Evolutionary conservation across 1,140 invertebrate species (phyloP), one percentile per base, ranked within the genome.

Genomic region (Ericerus pela): DNA sequence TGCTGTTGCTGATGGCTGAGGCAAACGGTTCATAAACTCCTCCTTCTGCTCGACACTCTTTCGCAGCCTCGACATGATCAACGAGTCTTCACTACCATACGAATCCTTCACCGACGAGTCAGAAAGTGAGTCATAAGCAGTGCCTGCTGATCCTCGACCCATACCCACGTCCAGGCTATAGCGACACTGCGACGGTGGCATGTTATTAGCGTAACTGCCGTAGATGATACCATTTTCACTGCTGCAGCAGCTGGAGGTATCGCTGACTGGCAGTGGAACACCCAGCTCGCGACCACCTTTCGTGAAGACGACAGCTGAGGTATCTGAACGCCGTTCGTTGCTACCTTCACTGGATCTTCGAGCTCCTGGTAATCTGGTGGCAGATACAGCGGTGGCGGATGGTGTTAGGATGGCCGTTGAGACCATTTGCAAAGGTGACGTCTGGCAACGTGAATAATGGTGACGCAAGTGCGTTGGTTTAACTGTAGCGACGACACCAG

Each of bases 31-130:
- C 28, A 91, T 70, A 66, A 91, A 91, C 61, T 88, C 86, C 67
- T 89, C 85, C 64, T 90, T 91, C 63, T 89, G 84, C 62, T 88
- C 85, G 61, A 83, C 78, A 62, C 83, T 88, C 66, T 85, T 86
- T 53, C 82, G 74, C 61, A 90, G 77, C 66, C 84, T 75, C 22
- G 75, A 77, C 68, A 83, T 75, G 47, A 80, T 79, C 18, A 79
- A 72, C 36, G 78, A 79, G 64, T 82, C 79, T 61, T 81, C 79
- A 62, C 30, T n/a, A 16, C 37, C 14, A 41, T 14, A 6, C 37
- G 20, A 41, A 41, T 41, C 37, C n/a, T 41, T 41, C 5, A 41
- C 14, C 14, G 37, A 41, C 12, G 58, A 56, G 31, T 59, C 58
- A 26, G 20, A 47, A 18, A 24, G 22, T 5, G 41, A 47, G 16